Evolutionary conservation across 2,888 invertebrate genomes (phyloP).

Genomic region (Steinernema hermaphroditum): DNA sequence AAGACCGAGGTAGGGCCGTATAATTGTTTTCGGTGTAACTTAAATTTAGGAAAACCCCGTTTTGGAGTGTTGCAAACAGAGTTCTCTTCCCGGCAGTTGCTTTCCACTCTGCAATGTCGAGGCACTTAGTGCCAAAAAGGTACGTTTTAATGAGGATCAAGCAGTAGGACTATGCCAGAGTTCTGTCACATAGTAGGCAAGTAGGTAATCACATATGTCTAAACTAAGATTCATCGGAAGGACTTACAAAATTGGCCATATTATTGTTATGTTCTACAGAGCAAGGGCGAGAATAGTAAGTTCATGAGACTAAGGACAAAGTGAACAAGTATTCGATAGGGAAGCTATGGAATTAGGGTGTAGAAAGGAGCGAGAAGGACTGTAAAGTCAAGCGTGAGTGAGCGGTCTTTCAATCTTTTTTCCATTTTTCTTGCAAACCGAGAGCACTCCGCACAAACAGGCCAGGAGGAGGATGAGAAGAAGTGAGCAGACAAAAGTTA

Average conservation of each 20-base stretch:
- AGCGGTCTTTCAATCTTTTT: constrained; percentile 7
- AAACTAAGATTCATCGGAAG: too few species aligned
- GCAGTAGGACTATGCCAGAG: neutral
- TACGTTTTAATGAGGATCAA: neutral
- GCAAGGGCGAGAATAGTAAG: too few species aligned
- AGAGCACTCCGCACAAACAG: constrained; percentile 2
- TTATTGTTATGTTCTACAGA: too few species aligned
- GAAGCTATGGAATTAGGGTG: too few species aligned
- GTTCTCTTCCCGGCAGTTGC: neutral
- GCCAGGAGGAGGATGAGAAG: neutral
- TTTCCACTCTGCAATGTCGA: neutral
- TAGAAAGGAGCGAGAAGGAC: too few species aligned
- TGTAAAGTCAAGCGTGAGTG: neutral
- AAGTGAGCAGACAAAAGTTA: neutral
- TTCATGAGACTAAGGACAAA: too few species aligned
- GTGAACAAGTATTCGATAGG: too few species aligned
- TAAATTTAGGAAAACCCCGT: neutral
- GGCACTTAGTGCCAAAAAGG: neutral
- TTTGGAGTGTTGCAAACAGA: neutral
- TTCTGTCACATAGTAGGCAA: neutral
- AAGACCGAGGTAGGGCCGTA: neutral
- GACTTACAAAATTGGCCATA: too few species aligned
- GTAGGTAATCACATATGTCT: too few species aligned
- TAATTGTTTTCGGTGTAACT: neutral
- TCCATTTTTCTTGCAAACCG: neutral